A percentile compares a stretch with the other conserved stretches of the same genome.
Evolutionary conservation across 1,140 invertebrate species (phyloP).

Genomic region (Penaeus japonicus): DNA sequence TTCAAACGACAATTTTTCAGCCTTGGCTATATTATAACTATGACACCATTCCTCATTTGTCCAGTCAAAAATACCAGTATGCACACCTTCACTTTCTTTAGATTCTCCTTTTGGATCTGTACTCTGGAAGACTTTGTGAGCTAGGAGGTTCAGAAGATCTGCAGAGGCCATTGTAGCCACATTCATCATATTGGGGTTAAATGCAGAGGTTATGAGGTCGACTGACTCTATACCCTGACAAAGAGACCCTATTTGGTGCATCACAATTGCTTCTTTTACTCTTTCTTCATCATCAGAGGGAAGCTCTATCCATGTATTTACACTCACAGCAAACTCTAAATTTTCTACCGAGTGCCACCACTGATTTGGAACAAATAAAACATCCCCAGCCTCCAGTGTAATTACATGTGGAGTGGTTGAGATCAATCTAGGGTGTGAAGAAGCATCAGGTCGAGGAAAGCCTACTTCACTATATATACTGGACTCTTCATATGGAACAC

Average conservation of each 20-base stretch:
- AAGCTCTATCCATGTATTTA: slow-evolving; percentile 88
- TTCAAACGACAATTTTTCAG: no score
- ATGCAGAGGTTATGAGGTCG: slow-evolving; percentile 17
- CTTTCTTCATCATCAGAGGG: slow-evolving; percentile 58
- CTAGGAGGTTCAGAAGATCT: slow-evolving; percentile 17
- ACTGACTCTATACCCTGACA: slow-evolving; percentile 32
- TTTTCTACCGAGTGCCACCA: slow-evolving; percentile 98
- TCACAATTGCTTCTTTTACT: slow-evolving; percentile 61
- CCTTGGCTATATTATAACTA: no score
- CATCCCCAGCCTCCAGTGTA: slow-evolving; percentile 81
- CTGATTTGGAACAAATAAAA: slow-evolving; percentile 84
- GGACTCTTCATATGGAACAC: slow-evolving; percentile 96
- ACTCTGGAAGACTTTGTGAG: not conserved
- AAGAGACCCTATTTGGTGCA: slow-evolving; percentile 48
- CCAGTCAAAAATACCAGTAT: not conserved
- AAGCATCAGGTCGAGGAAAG: slow-evolving; percentile 67
- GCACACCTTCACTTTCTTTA: not conserved
- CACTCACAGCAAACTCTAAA: slow-evolving; percentile 75
- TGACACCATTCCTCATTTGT: not conserved
- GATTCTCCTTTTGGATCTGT: not conserved
- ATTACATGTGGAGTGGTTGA: slow-evolving; percentile 69
- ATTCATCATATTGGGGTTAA: slow-evolving; percentile 54
- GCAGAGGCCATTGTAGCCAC: slow-evolving; percentile 36
- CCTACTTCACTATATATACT: slow-evolving; percentile 84
- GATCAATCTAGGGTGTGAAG: slow-evolving; percentile 62